Evolutionary conservation across 2,888 invertebrate species (phyloP), one percentile per base, ranked within the genome.

Genomic region (Pycnomerus fuliginosus): DNA sequence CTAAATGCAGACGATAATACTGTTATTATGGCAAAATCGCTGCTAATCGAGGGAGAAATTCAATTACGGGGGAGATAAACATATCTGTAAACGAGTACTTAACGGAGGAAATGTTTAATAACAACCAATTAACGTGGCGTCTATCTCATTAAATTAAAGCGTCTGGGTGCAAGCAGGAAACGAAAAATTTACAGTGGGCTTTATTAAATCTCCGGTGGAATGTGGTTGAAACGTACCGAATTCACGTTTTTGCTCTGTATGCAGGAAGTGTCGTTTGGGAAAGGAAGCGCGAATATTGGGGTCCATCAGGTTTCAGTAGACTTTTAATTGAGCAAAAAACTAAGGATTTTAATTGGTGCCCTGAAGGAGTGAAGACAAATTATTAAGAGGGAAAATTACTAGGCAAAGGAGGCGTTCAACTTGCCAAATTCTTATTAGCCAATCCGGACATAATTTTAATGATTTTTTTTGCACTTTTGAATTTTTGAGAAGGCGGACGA

Each of bases 161-260:
- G 47, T 46, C 47, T 37, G 16, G 35, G 31, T 28, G 37, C 35
- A 34, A 32, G 32, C 48, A 53, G 53, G 53, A 53, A 53, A 45
- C 40, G 33, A 45, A 42, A 47, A 50, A 41, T 50, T 44, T 42
- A 35, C 42, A 34, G 14, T 29, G 29, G 27, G 34, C 42, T 38
- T 25, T 47, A 53, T 51, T 53, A 23, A 44, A 40, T 51, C 35
- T 46, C 48, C 40, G 42, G 42, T 42, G 30, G 38, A 32, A 30
- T 38, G 16, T 27, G 40, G n/a, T n/a, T n/a, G n/a, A 40, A 37
- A 32, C 12, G 16, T 38, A 30, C 24, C 23, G 30, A 38, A 38
- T 38, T 34, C 25, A 11, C 34, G 15, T 36, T 11, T 22, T 37
- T 37, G 10, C 16, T 34, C 7, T 8, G 12, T 16, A 11, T 2